These are phyloP conservation scores for Xyliphius kryptos DNA, from an alignment of 2,113 vertebrate genomes.

Conservation along the genomic window DNA sequence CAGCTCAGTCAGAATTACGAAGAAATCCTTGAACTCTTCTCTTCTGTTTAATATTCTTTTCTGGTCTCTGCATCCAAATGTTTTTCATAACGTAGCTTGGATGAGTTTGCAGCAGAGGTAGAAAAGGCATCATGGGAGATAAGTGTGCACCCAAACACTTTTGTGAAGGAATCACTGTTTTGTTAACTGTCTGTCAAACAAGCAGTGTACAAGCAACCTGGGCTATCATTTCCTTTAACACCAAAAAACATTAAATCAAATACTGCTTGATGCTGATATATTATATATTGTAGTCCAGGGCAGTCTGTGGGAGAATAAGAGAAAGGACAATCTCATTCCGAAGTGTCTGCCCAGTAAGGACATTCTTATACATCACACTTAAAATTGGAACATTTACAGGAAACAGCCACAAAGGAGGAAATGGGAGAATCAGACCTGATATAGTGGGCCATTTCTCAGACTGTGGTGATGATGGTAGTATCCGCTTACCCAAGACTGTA, in stretches of 20 bases:
- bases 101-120: constrained; percentile 1
- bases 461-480: constrained; percentile 34
- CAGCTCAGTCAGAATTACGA: constrained; percentile 5
- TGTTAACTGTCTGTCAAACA: neutral
- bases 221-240: neutral
- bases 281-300: constrained; percentile 3
- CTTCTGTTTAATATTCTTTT: constrained; percentile 23
- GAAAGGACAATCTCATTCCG: constrained; percentile 33
- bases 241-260: neutral
- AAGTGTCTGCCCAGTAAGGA: constrained; percentile 15
- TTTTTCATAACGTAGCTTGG: neutral
- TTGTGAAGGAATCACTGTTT: neutral
- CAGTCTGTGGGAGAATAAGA: constrained; percentile 25
- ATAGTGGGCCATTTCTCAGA: constrained; percentile 41
- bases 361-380: constrained; percentile 44
- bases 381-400: constrained; percentile 36
- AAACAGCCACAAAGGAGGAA: constrained; percentile 35
- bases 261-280: neutral
- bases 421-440: constrained; percentile 39
- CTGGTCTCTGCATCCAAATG: neutral
- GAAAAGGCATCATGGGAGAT: neutral
- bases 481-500: constrained; percentile 41
- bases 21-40: constrained; percentile 17
- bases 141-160: neutral
- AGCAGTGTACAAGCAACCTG: neutral